These are phyloP conservation scores for Myrmecobius fasciatus DNA, from an alignment of 2,113 vertebrate genomes.

Conservation along the genomic window DNA sequence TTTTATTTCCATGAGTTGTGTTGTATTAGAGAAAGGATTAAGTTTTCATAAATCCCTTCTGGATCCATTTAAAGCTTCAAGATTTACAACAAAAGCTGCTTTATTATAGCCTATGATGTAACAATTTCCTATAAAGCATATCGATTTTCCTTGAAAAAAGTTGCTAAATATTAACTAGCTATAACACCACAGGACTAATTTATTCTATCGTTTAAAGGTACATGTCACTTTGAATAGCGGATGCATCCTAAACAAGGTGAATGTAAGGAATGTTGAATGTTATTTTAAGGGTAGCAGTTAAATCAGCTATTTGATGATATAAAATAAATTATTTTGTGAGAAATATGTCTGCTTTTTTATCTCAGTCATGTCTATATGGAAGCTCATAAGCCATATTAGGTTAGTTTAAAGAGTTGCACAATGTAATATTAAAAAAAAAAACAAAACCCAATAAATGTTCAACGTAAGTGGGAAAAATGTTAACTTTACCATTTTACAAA, in stretches of 20 bases:
- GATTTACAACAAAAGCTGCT: slow-evolving; percentile 76
- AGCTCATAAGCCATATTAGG: neutral
- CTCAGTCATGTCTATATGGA: neutral
- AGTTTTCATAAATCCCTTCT: slow-evolving; percentile 72
- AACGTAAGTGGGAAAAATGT: neutral
- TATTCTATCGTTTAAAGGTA: slow-evolving; percentile 36
- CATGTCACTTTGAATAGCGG: slow-evolving; percentile 7
- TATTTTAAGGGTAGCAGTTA: neutral
- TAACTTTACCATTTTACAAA: neutral
- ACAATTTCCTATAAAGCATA: slow-evolving; percentile 70
- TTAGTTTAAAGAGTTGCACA: neutral
- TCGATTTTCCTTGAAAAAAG: slow-evolving; percentile 63
- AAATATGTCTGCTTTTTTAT: neutral
- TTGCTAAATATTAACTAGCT: slow-evolving; percentile 62
- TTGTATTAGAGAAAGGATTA: slow-evolving; percentile 68
- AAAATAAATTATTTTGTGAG: neutral
- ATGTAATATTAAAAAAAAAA: neutral
- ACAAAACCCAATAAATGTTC: neutral
- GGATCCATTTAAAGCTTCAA: slow-evolving; percentile 72
- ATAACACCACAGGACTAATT: slow-evolving; percentile 44
- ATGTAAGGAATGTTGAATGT: neutral
- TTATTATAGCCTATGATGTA: slow-evolving; percentile 76
- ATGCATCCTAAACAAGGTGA: neutral
- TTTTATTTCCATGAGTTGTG: slow-evolving; percentile 69
- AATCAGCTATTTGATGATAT: neutral